phyloP scores from a whole-genome alignment of 1,140 invertebrate genomes.

The Solen grandis region DNA sequence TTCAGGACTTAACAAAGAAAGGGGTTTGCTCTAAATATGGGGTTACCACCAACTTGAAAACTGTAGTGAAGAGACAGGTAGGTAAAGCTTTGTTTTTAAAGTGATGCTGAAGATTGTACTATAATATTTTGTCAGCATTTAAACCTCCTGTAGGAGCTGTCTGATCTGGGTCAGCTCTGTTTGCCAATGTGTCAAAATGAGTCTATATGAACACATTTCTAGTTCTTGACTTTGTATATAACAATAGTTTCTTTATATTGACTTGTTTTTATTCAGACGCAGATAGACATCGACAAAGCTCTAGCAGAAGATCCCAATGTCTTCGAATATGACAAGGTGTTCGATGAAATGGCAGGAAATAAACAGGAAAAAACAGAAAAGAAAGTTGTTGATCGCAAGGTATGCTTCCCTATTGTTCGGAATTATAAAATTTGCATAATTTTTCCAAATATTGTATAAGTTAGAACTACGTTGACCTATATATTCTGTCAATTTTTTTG shows the following conservation, averaged over 20 bases:
- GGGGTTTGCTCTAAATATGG: slow-evolving; percentile 42
- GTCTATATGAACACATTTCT: no score
- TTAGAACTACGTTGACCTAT: no score
- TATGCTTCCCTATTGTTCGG: slow-evolving; percentile 17
- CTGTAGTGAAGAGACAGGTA: slow-evolving; percentile 69
- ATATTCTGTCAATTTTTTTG: no score
- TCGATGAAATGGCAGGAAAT: slow-evolving; percentile 91
- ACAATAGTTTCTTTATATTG: background rate
- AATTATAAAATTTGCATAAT: no score
- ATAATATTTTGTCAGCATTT: background rate
- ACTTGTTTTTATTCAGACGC: slow-evolving; percentile 72
- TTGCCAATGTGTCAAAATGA: background rate
- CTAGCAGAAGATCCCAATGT: slow-evolving; percentile 93
- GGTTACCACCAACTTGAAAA: slow-evolving; percentile 32
- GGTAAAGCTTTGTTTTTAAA: background rate
- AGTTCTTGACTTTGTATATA: background rate
- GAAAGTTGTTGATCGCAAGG: slow-evolving; percentile 62
- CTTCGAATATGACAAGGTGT: slow-evolving; percentile 97
- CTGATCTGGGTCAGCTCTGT: background rate
- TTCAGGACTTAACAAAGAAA: slow-evolving; percentile 50
- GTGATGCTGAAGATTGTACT: background rate
- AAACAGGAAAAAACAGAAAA: slow-evolving; percentile 82
- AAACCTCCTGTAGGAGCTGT: background rate
- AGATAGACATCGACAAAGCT: slow-evolving; percentile 85
- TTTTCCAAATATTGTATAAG: no score